Evolutionary conservation across 2,113 vertebrate genomes (phyloP).

Genomic region (Erythrocercus mccallii): DNA sequence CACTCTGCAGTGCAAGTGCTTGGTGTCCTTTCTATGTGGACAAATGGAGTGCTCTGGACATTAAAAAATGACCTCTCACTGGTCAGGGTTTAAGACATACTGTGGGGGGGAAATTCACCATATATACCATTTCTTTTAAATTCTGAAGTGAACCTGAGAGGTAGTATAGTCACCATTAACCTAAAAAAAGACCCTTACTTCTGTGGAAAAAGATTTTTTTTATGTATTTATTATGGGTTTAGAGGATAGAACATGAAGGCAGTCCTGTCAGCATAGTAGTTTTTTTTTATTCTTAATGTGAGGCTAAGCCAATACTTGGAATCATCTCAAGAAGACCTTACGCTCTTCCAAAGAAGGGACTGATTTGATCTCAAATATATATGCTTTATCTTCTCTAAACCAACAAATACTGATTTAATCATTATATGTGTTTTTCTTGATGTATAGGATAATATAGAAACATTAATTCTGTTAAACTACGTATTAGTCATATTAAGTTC

Average conservation of each 20-base stretch:
- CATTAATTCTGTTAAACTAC: neutral
- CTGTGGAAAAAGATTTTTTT: neutral
- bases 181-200: neutral
- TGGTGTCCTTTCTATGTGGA: neutral
- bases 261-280: neutral
- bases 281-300: neutral
- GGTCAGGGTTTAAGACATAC: neutral
- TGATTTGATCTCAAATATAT: neutral
- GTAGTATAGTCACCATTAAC: neutral
- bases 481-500: neutral
- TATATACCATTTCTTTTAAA: neutral
- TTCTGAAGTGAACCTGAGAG: neutral
- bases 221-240: neutral
- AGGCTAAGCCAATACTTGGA: neutral
- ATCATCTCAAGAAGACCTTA: neutral
- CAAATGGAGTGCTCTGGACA: neutral
- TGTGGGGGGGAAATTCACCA: neutral
- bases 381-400: constrained; percentile 1
- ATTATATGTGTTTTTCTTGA: neutral
- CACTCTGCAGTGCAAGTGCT: neutral
- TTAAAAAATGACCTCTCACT: neutral
- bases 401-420: constrained; percentile 26
- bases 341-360: neutral
- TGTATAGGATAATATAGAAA: neutral
- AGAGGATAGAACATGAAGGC: neutral